Conservation (phyloP, 2,797 vertebrate species). For the Pelobates cultripes region DNA sequence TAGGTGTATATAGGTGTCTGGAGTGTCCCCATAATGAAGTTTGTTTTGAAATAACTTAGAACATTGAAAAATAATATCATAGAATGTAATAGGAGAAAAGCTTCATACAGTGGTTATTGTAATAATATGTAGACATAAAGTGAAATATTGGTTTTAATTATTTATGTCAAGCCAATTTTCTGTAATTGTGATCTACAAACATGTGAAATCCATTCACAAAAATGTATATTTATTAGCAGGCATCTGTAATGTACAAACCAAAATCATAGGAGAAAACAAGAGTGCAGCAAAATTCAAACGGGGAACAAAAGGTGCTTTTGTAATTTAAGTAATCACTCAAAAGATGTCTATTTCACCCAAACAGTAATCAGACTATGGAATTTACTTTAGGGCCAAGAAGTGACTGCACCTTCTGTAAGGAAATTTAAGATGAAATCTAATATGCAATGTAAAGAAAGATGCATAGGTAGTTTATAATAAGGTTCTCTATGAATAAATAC, state of each 20-base stretch:
- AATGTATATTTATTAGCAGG: conserved; percentile 46
- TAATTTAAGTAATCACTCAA: conserved; percentile 48
- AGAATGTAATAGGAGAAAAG: too few relatives aligned
- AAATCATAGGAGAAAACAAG: not conserved
- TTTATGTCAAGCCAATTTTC: not conserved
- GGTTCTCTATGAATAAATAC: conserved; percentile 49
- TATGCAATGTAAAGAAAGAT: conserved; percentile 50
- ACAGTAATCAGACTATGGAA: conserved; percentile 44
- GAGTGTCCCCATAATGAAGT: too few relatives aligned
- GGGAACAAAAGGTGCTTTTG: conserved; percentile 41
- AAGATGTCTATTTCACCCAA: conserved; percentile 45
- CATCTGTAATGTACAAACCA: conserved; percentile 9
- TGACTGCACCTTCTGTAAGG: conserved; percentile 44
- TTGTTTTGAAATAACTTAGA: too few relatives aligned
- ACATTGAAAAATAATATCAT: too few relatives aligned
- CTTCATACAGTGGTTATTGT: too few relatives aligned
- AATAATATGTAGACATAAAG: too few relatives aligned
- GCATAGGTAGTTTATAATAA: conserved; percentile 50
- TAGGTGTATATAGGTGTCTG: too few relatives aligned
- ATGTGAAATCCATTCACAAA: not conserved
- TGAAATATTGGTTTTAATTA: not conserved
- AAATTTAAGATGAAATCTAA: conserved; percentile 43
- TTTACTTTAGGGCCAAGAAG: conserved; percentile 42
- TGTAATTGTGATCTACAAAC: conserved; percentile 24
- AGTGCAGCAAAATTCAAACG: conserved; percentile 8